Conservation (phyloP, 2,113 vertebrate genomes). For the Otocyon megalotis region DNA sequence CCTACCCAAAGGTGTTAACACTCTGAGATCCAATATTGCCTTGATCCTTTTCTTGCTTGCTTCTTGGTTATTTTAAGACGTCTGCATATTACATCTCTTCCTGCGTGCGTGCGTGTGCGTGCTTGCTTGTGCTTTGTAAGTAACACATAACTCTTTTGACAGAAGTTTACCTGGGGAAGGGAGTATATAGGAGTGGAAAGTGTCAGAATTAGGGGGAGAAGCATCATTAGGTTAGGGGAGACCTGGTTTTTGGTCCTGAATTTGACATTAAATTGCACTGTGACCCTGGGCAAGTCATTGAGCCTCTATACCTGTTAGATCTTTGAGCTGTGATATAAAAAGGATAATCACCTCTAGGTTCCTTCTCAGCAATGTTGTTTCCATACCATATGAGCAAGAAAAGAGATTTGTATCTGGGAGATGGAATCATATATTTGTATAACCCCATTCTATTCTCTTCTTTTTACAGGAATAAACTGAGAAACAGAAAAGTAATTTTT, state of each 20-base stretch:
- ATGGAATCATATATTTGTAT: background rate
- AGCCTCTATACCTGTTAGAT: background rate
- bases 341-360: background rate
- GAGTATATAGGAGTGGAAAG: background rate
- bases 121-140: background rate
- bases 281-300: background rate
- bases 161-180: background rate
- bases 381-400: background rate
- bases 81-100: background rate
- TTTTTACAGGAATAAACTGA: background rate
- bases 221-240: background rate
- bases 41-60: background rate
- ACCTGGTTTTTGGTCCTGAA: background rate
- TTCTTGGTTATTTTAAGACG: constrained; percentile 11
- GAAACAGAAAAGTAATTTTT: background rate
- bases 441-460: background rate
- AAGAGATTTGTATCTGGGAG: background rate
- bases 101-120: background rate
- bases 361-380: background rate
- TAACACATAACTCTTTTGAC: background rate
- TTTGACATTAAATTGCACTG: background rate
- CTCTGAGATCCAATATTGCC: background rate
- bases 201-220: background rate
- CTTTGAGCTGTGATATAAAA: background rate
- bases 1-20: background rate